These are phyloP conservation scores for Heterodera filipjevi DNA, from an alignment of 2,888 invertebrate species.

Conservation along the genomic window DNA sequence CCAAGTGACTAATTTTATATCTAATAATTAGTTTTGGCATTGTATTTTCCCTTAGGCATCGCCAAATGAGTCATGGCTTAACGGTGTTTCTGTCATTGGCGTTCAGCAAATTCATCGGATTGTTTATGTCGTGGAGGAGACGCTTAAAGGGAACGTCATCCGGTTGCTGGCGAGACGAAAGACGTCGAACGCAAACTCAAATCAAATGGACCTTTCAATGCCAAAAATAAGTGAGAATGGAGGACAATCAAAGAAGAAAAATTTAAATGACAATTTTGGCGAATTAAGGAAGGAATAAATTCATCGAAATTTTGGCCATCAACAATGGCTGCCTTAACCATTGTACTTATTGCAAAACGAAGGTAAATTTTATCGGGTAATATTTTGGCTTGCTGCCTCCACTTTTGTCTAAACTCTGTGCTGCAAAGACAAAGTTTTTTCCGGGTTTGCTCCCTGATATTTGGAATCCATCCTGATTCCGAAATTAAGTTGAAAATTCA, in stretches of 20 bases:
- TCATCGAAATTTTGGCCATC: constrained; percentile 80
- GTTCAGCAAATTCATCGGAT: constrained; percentile 97
- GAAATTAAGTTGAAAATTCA: too few relatives aligned
- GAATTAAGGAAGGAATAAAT: constrained; percentile 78
- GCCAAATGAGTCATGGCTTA: constrained; percentile 66
- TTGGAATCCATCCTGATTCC: too few relatives aligned
- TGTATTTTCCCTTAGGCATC: constrained; percentile 69
- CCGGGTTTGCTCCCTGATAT: too few relatives aligned
- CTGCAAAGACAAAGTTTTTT: too few relatives aligned
- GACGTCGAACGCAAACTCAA: background rate
- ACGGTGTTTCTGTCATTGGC: constrained; percentile 88
- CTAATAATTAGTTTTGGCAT: background rate
- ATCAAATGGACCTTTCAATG: constrained; percentile 75
- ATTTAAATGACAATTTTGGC: too few relatives aligned
- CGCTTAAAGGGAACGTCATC: constrained; percentile 83
- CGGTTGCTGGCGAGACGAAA: constrained; percentile 78
- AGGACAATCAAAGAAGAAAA: background rate
- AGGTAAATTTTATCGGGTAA: constrained; percentile 73
- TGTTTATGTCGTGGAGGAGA: constrained; percentile 95
- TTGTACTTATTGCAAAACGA: constrained; percentile 83
- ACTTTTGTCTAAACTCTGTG: too few relatives aligned
- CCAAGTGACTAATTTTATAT: constrained; percentile 69
- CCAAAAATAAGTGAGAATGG: constrained; percentile 30
- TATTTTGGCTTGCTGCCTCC: too few relatives aligned
- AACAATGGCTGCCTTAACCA: constrained; percentile 81